A percentile compares a stretch with the other conserved stretches of the same genome.
Evolutionary conservation across 2,113 vertebrate genomes (phyloP).

Genomic region (Illadopsis cleaveri): DNA sequence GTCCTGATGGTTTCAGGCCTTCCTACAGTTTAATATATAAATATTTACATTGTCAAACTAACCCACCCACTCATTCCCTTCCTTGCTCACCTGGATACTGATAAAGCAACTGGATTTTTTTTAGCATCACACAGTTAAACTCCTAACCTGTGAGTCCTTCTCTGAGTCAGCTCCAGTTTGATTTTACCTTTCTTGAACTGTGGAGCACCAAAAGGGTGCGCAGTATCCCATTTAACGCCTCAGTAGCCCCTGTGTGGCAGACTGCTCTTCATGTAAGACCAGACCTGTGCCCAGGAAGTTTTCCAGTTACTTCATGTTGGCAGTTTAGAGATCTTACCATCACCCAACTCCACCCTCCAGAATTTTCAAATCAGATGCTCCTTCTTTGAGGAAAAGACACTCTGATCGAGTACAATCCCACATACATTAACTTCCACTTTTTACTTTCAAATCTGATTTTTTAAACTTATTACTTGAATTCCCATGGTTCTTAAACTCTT

Average conservation of each 20-base stretch:
- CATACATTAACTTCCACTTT: not conserved
- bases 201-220: rapidly evolving
- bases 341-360: not conserved
- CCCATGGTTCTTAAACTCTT: not conserved
- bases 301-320: not conserved
- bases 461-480: not conserved
- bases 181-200: not conserved
- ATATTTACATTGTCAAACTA: not conserved
- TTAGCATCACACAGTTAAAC: not conserved
- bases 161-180: not conserved
- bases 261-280: not conserved
- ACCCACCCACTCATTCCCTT: not conserved
- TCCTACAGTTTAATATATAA: not conserved
- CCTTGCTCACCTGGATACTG: not conserved
- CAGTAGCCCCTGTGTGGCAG: not conserved
- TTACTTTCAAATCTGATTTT: not conserved
- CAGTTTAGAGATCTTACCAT: not conserved
- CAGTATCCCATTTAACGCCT: not conserved
- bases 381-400: not conserved
- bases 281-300: not conserved
- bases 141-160: not conserved
- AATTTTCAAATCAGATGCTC: not conserved
- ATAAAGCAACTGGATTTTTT: not conserved
- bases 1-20: not conserved
- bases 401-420: not conserved